A percentile compares a stretch with the other conserved stretches of the same genome.
These are phyloP conservation scores for Corythucha ciliata DNA, from an alignment of 2,888 invertebrate genomes.

Conservation along the genomic window DNA sequence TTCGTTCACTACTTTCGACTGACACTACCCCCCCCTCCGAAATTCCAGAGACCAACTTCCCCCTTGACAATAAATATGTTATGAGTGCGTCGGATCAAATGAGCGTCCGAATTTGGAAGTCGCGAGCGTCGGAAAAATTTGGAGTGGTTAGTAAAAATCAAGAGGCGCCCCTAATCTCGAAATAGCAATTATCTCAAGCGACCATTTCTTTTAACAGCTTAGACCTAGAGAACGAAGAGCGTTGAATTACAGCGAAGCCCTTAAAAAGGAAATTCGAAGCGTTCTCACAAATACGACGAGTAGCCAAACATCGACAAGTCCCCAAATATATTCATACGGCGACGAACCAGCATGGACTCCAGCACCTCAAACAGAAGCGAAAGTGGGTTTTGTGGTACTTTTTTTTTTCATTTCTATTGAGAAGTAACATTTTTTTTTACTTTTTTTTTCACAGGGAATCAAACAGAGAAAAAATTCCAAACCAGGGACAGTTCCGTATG, in stretches of 20 bases:
- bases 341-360: constrained; percentile 62
- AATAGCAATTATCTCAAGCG: not conserved
- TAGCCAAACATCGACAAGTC: constrained; percentile 87
- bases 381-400: constrained; percentile 52
- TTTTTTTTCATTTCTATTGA: too few relatives aligned
- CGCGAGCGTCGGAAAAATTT: constrained; percentile 90
- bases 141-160: constrained; percentile 71
- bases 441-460: constrained; percentile 48
- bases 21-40: too few relatives aligned
- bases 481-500: constrained; percentile 69
- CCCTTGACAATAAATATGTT: constrained; percentile 90
- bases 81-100: constrained; percentile 96
- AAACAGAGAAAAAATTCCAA: constrained; percentile 81
- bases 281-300: constrained; percentile 88
- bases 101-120: constrained; percentile 99
- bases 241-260: constrained; percentile 71
- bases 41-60: too few relatives aligned
- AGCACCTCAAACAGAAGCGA: constrained; percentile 60
- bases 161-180: not conserved
- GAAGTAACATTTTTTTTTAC: not conserved
- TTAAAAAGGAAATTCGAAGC: constrained; percentile 87
- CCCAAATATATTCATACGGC: constrained; percentile 83
- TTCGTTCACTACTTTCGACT: too few relatives aligned
- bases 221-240: constrained; percentile 80
- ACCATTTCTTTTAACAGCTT: too few relatives aligned